phyloP scores from a whole-genome alignment of 2,888 invertebrate genomes.

The Palloptera scutellata region DNA sequence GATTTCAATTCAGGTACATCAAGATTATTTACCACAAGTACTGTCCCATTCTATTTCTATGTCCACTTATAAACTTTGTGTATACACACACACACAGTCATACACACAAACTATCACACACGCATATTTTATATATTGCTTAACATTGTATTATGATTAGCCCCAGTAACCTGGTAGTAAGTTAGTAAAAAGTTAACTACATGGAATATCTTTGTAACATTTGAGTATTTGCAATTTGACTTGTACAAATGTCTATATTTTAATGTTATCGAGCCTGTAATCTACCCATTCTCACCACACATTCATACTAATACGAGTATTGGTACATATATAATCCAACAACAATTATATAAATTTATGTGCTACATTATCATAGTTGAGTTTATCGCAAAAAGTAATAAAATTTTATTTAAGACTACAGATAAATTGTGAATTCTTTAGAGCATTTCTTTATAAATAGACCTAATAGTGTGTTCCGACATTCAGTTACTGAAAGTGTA shows the following conservation, averaged over 20 bases:
- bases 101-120: too few species aligned
- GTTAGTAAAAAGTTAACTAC: too few species aligned
- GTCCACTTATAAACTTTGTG: not conserved
- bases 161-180: too few species aligned
- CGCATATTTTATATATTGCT: too few species aligned
- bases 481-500: constrained; percentile 40
- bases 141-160: too few species aligned
- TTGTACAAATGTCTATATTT: too few species aligned
- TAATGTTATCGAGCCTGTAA: too few species aligned
- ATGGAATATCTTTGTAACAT: too few species aligned
- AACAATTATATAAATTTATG: not conserved
- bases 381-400: constrained; percentile 23
- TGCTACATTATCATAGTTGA: constrained; percentile 12
- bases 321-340: not conserved
- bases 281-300: too few species aligned
- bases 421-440: constrained; percentile 21
- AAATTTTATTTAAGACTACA: constrained; percentile 14
- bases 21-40: not conserved
- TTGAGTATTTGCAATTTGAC: too few species aligned
- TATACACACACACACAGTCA: too few species aligned
- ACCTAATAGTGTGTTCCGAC: constrained; percentile 17
- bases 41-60: not conserved
- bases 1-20: not conserved
- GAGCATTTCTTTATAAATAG: constrained; percentile 32
- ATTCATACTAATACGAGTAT: too few species aligned